These are phyloP conservation scores for Zenarchopterus dispar DNA, from an alignment of 2,797 vertebrate species.

Conservation along the genomic window DNA sequence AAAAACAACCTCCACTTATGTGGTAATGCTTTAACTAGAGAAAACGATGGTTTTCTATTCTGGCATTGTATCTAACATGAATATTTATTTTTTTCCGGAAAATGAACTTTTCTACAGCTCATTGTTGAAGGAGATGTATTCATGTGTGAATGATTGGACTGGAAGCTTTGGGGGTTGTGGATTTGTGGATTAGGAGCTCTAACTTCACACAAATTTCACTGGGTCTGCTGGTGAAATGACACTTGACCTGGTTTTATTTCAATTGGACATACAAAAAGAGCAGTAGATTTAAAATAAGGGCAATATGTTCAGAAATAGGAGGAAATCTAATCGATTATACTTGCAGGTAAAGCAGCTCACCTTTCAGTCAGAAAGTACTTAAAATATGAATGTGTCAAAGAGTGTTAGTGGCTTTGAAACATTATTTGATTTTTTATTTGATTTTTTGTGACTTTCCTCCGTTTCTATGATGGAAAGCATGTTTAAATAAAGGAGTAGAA, in stretches of 20 bases:
- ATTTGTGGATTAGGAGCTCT: slow-evolving; percentile 45
- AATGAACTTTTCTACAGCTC: neutral
- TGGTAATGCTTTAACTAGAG: neutral
- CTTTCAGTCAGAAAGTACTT: too few species aligned
- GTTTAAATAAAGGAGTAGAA: neutral
- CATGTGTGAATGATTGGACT: slow-evolving; percentile 54
- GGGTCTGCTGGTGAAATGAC: neutral
- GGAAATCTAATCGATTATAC: too few species aligned
- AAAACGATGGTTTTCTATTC: neutral
- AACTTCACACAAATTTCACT: slow-evolving; percentile 24
- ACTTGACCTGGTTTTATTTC: neutral
- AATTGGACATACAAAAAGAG: too few species aligned
- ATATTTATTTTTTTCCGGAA: neutral
- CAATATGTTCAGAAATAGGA: neutral
- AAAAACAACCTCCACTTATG: neutral
- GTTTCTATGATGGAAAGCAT: neutral
- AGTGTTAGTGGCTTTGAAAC: too few species aligned
- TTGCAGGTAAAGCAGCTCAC: too few species aligned
- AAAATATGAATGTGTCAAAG: too few species aligned
- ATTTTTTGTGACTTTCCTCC: too few species aligned
- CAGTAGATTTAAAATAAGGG: neutral
- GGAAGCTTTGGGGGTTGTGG: slow-evolving; percentile 32
- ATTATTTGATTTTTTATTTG: too few species aligned
- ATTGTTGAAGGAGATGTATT: slow-evolving; percentile 19
- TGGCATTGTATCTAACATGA: neutral